These are phyloP conservation scores for Rattus rattus DNA, from an alignment of 2,113 vertebrate species.

Conservation along the genomic window DNA sequence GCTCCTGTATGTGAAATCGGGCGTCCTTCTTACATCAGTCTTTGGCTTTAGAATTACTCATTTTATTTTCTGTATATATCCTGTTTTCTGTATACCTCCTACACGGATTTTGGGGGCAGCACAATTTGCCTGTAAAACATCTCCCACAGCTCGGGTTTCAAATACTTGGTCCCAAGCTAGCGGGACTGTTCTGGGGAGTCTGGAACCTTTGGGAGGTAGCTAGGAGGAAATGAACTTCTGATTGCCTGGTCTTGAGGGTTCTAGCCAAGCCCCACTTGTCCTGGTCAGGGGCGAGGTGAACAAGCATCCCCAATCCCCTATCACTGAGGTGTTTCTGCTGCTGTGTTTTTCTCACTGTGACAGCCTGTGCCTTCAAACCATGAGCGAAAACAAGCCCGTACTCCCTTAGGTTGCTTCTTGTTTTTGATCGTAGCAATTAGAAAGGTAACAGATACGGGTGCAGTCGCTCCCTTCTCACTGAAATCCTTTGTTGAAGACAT, in stretches of 20 bases:
- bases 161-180: background rate
- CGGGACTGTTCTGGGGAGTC: background rate
- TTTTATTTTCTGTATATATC: no score
- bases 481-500: background rate
- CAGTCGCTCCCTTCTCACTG: background rate
- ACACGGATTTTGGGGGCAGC: background rate
- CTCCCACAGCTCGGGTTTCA: background rate
- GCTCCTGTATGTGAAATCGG: background rate
- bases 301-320: background rate
- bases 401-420: background rate
- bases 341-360: background rate
- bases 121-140: background rate
- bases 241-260: background rate
- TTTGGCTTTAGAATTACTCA: background rate
- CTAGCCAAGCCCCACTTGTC: background rate
- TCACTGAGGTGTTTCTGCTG: background rate
- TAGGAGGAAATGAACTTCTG: background rate
- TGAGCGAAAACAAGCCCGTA: background rate
- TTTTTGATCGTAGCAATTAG: background rate
- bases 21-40: background rate
- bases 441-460: background rate
- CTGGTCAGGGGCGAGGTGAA: background rate
- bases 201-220: background rate
- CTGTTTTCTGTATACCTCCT: background rate
- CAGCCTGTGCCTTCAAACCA: background rate